Base-by-base conservation (phyloP, 2,888 invertebrate species). In the Andrena hattorfiana region DNA sequence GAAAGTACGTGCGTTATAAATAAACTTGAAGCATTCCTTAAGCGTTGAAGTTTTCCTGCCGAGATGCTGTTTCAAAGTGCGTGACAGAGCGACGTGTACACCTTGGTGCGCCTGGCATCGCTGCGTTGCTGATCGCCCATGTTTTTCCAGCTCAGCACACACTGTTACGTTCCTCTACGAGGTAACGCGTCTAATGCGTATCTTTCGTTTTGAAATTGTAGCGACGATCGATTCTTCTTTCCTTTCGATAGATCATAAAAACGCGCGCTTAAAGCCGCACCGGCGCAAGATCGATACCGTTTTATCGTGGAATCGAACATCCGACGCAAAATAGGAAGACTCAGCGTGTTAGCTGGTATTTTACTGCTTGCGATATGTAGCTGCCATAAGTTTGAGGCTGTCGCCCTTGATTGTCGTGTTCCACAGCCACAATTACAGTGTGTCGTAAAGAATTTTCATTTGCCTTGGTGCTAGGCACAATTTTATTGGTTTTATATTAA, bases 1-100 rank as follows among this genome's bases (percentile, higher is more conserved):
- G 13, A 20, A 54, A 56, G 32, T 63, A 32, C 54, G 2, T 5
- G 4, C 54, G 28, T 68, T 63, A 63, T 48, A 74, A 78, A 68
- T 63, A 63, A 63, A 63, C 16, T 42, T 54, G 3, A 42, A 13
- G 30, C 48, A 42, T 73, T 35, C 64, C 74, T 26, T 35, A 13
- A 49, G 30, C 30, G 42, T 23, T 48, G 8, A 20, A 48, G 28
- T 73, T 59, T 56, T 67, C 48, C 42, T 10, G 28, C 48, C 13
- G 30, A 23, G 42, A 67, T 23, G 10, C n/a, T 48, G 1, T 71
- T 16, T n/a, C 5, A 6, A 32, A 0, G 62, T 35, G 51, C 8
- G 20, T 8, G 20, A 51, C 51, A 20, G 51, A 2, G 20, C 8
- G 20, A 51, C 20, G 51, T 5, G 51, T 20, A 20, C 51, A 51